Conservation (phyloP, 2,113 vertebrate species). For the Gnathonemus echidnorhynchus region DNA sequence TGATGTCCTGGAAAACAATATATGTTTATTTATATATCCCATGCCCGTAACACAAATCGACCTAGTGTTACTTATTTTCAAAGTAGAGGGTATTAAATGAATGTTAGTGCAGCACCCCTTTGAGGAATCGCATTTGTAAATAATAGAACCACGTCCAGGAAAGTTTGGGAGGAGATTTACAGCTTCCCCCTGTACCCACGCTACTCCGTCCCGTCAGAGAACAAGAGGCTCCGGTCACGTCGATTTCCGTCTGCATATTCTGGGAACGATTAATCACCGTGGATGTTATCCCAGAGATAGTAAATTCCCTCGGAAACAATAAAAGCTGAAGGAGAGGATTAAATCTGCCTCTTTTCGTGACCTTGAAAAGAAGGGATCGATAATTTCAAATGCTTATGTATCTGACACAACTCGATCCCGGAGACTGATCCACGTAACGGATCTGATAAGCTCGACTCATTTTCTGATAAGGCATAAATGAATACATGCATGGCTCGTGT, state of each 20-base stretch:
- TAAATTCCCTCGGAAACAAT: slow-evolving; percentile 18
- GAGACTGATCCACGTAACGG: slow-evolving; percentile 20
- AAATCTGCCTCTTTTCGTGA: slow-evolving; percentile 19
- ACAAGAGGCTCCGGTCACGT: neutral
- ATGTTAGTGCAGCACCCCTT: neutral
- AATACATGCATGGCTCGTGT: neutral
- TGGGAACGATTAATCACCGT: slow-evolving; percentile 17
- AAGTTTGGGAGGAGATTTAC: neutral
- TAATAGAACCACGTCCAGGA: neutral
- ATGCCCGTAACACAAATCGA: neutral
- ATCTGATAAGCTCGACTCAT: slow-evolving; percentile 28
- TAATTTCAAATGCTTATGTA: slow-evolving; percentile 23
- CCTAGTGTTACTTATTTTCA: neutral
- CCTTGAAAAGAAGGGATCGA: slow-evolving; percentile 22
- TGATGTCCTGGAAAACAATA: neutral
- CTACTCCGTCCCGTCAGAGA: neutral
- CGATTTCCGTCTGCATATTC: neutral
- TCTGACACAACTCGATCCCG: slow-evolving; percentile 10
- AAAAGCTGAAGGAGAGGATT: slow-evolving; percentile 8
- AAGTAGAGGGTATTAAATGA: neutral
- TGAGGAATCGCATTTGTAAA: neutral
- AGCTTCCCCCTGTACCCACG: neutral
- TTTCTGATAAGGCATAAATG: slow-evolving; percentile 27
- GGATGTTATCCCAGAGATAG: slow-evolving; percentile 19
- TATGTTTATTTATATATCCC: neutral